Base-by-base conservation (phyloP, 1,140 invertebrate species). In the Carposina sasakii region DNA sequence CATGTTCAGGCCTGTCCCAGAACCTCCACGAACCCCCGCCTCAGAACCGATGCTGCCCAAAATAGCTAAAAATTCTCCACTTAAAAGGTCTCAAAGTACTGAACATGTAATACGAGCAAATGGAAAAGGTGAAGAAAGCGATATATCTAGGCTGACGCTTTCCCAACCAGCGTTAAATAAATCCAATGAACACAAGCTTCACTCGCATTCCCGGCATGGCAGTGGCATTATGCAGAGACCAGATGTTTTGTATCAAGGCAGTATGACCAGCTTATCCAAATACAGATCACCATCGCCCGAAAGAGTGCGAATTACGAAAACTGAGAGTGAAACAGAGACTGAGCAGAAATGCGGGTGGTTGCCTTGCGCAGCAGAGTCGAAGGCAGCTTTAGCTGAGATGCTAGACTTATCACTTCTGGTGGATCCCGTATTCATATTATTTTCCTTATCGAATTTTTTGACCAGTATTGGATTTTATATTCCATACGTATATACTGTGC, bases 381-480 rank as follows among this genome's bases (percentile, higher is more conserved):
- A 88, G 55, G 88, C 92, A 55, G 91, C 92, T 0, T 85, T 97
- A 23, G 86, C 85, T 23, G 90, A 95, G 83, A 95, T 98, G 92
- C 87, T 98, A 52, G 93, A 97, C 68, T 86, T 97, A 37, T 90
- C 89, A 8, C 83, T 99, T 17, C 86, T 99, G 0, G 90, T 90
- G 48, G 93, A 98, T 81, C 89, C 91, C 2, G 87, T 98, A 52
- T 99, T 98, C 73, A 87, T 99, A 45, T 81, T 98, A 41, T 99
- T 98, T 81, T 91, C 92, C 16, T 48, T 96, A 22, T 98, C 96
- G 19, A 99, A 99, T 81, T 97, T 99, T 73, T 91, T 96, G 65
- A 99, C 96, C 5, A 97, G 94, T 71, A 94, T 99, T 60, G 97
- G 97, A 23, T 99, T 98, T 87, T 97, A 98, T 77, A 91, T 98